Evolutionary conservation across 2,888 invertebrate genomes (phyloP).

Genomic region (Drosophila meridionalis): DNA sequence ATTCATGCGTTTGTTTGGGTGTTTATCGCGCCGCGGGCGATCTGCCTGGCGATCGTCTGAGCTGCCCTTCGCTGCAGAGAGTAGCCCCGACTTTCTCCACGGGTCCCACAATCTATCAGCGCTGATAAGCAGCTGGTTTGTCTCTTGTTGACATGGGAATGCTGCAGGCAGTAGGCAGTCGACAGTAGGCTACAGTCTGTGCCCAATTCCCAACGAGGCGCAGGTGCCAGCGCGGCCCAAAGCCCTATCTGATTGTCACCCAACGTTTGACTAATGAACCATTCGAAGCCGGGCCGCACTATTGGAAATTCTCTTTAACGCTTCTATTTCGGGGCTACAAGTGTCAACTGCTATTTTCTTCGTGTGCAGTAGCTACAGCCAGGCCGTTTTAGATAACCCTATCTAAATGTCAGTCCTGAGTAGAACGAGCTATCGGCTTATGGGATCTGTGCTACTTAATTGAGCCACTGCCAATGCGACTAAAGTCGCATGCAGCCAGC

Average conservation of each 20-base stretch:
- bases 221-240: conserved; percentile 44
- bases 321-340: conserved; percentile 18
- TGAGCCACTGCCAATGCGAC: conserved; percentile 52
- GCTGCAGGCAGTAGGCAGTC: conserved; percentile 51
- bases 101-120: conserved; percentile 53
- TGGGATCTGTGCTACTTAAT: conserved; percentile 75
- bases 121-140: conserved; percentile 55
- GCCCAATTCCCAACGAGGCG: conserved; percentile 49
- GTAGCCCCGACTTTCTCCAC: conserved; percentile 47
- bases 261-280: conserved; percentile 78
- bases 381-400: conserved; percentile 64
- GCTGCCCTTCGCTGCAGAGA: conserved; percentile 45
- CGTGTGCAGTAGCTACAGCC: conserved; percentile 54
- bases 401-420: conserved; percentile 64
- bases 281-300: conserved; percentile 10
- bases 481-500: conserved; percentile 20
- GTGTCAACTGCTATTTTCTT: conserved; percentile 28
- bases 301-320: conserved; percentile 21
- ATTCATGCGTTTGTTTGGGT: conserved; percentile 55
- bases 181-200: conserved; percentile 58
- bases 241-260: conserved; percentile 76
- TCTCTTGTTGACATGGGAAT: conserved; percentile 56
- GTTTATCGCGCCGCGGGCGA: conserved; percentile 59
- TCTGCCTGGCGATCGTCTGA: conserved; percentile 2
- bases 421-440: conserved; percentile 62